Percentiles rank a stretch among this genome's conserved stretches.
These are phyloP conservation scores for Apis florea DNA, from an alignment of 1,140 invertebrate species.

Conservation along the genomic window DNA sequence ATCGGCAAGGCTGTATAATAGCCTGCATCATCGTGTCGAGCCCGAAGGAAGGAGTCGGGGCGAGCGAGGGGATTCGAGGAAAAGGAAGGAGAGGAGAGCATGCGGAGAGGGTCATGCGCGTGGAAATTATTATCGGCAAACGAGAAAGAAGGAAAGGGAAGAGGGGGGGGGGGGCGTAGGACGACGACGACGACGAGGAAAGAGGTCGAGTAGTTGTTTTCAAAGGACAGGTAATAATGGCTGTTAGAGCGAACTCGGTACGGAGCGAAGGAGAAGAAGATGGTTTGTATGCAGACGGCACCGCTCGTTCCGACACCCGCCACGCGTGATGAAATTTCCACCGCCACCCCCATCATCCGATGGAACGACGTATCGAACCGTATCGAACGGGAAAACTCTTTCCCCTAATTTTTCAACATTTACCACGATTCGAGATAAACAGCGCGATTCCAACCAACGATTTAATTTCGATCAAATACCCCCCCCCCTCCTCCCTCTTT, in stretches of 20 bases:
- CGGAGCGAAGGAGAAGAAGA: slow-evolving; percentile 31
- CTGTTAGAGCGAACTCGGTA: slow-evolving; percentile 51
- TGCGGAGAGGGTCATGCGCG: slow-evolving; percentile 3
- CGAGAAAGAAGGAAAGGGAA: slow-evolving; percentile 1
- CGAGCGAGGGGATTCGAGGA: neutral
- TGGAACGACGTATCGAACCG: slow-evolving; percentile 38
- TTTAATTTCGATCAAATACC: too few relatives aligned
- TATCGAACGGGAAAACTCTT: neutral
- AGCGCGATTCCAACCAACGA: too few relatives aligned
- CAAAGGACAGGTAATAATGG: slow-evolving; percentile 73
- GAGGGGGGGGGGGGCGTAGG: neutral
- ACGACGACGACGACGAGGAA: slow-evolving; percentile 19
- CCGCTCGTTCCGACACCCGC: slow-evolving; percentile 71
- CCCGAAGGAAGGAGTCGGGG: neutral
- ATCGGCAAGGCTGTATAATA: neutral
- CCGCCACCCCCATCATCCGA: slow-evolving; percentile 54
- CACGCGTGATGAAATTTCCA: slow-evolving; percentile 73
- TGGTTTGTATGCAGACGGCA: slow-evolving; percentile 74
- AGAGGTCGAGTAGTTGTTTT: slow-evolving; percentile 66
- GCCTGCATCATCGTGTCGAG: too few relatives aligned
- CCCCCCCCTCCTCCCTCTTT: too few relatives aligned
- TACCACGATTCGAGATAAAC: too few relatives aligned
- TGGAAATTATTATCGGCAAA: slow-evolving; percentile 48
- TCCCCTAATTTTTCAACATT: too few relatives aligned
- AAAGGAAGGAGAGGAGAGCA: neutral